A percentile compares a stretch with the other conserved stretches of the same genome.
Conservation (phyloP, 2,797 vertebrate genomes). For the Spea hammondii region DNA sequence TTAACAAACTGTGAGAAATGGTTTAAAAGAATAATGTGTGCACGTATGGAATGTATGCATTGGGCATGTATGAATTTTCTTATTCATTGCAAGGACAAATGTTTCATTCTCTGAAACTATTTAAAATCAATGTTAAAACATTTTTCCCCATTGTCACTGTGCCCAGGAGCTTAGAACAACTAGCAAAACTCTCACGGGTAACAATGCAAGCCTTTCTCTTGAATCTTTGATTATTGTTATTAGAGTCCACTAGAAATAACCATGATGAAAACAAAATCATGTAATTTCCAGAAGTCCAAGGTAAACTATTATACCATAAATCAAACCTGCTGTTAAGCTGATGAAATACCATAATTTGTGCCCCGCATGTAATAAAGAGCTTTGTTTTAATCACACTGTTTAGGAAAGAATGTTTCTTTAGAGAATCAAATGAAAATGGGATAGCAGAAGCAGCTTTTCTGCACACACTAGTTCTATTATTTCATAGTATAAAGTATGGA, state of each 20-base stretch:
- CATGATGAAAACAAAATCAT: conserved; percentile 40
- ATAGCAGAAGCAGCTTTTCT: background rate
- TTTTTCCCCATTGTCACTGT: conserved; percentile 34
- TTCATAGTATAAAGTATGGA: conserved; percentile 7
- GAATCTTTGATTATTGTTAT: conserved; percentile 30
- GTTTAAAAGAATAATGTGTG: too few relatives aligned
- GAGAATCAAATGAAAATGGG: conserved; percentile 2
- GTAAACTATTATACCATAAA: conserved; percentile 24
- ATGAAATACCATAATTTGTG: conserved; percentile 26
- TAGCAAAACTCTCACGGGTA: conserved; percentile 14
- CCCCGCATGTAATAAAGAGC: conserved; percentile 37
- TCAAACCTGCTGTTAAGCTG: conserved; percentile 9
- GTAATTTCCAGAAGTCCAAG: conserved; percentile 45
- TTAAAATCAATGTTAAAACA: conserved; percentile 24
- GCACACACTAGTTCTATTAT: conserved; percentile 39
- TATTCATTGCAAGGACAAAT: background rate
- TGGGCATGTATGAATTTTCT: background rate
- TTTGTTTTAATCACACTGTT: conserved; percentile 19
- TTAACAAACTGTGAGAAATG: too few relatives aligned
- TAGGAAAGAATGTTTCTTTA: conserved; percentile 31
- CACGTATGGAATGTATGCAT: too few relatives aligned
- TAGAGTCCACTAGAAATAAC: conserved; percentile 35
- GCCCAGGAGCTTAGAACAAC: conserved; percentile 15
- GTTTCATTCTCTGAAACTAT: conserved; percentile 14
- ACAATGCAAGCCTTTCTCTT: conserved; percentile 41